These are phyloP conservation scores for Leptinotarsa lineolata DNA, from an alignment of 1,140 invertebrate species.

Conservation along the genomic window DNA sequence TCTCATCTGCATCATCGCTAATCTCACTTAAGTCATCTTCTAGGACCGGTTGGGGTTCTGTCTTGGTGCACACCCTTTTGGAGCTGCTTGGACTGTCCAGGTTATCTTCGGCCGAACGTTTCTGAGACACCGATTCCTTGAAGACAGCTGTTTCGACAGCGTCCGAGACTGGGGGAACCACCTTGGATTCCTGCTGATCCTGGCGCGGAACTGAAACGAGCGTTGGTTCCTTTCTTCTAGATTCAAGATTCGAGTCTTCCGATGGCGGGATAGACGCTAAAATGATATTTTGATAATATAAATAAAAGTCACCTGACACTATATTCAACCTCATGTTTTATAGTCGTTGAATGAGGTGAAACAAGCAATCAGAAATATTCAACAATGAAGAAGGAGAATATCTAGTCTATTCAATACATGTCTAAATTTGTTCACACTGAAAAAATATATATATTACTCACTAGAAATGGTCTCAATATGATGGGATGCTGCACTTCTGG, in stretches of 20 bases:
- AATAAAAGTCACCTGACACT: too few species aligned
- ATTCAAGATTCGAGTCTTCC: conserved; percentile 39
- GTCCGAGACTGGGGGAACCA: neutral
- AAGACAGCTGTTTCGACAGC: conserved; percentile 18
- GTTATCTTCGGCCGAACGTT: conserved; percentile 54
- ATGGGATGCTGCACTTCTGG: conserved; percentile 50
- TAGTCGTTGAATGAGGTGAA: too few species aligned
- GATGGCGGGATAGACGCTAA: conserved; percentile 12
- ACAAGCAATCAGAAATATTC: too few species aligned
- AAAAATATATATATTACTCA: conserved; percentile 18
- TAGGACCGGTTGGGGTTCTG: conserved; percentile 62
- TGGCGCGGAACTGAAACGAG: neutral
- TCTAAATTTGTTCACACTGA: too few species aligned
- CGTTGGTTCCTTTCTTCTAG: conserved; percentile 37
- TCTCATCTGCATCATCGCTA: conserved; percentile 84
- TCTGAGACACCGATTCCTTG: conserved; percentile 25
- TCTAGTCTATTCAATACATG: too few species aligned
- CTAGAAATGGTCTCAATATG: conserved; percentile 31
- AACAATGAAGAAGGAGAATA: too few species aligned
- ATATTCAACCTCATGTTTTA: too few species aligned
- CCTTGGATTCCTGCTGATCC: conserved; percentile 23
- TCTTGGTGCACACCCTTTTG: conserved; percentile 58
- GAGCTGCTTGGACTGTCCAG: conserved; percentile 56
- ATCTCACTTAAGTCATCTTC: conserved; percentile 83
- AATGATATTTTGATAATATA: neutral